Percentiles rank a stretch among this genome's conserved stretches.
These are phyloP conservation scores for Clostera curtula DNA, from an alignment of 2,888 invertebrate genomes.

Conservation along the genomic window DNA sequence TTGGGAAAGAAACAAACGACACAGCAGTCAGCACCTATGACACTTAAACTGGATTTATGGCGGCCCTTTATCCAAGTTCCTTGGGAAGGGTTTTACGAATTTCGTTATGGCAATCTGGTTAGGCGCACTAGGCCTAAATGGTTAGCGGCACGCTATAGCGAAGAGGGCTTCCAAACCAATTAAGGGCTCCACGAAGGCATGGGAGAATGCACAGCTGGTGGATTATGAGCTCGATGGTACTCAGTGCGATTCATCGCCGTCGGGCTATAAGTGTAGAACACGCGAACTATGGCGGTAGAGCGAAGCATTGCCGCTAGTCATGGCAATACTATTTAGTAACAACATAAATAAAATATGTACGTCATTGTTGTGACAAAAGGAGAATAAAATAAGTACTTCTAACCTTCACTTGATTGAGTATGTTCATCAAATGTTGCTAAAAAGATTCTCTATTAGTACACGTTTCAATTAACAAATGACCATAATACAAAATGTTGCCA, in stretches of 20 bases:
- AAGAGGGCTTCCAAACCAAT: conserved; percentile 73
- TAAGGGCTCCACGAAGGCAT: conserved; percentile 69
- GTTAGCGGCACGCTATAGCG: conserved; percentile 59
- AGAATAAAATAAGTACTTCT: too few species aligned
- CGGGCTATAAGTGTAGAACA: conserved; percentile 48
- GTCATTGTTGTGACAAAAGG: too few species aligned
- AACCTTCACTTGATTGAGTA: too few species aligned
- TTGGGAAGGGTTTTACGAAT: conserved; percentile 52
- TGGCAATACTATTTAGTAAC: not conserved
- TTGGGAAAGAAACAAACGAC: conserved; percentile 37
- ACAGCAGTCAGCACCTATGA: conserved; percentile 48
- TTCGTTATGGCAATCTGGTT: conserved; percentile 70
- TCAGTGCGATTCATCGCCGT: conserved; percentile 54
- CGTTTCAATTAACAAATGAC: too few species aligned
- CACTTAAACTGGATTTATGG: conserved; percentile 48
- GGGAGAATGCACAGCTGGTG: conserved; percentile 63
- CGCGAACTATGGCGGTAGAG: conserved; percentile 42
- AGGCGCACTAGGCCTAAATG: conserved; percentile 63
- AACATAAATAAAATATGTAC: too few species aligned
- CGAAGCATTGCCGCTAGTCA: conserved; percentile 21
- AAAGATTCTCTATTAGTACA: too few species aligned
- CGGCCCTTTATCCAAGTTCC: conserved; percentile 41
- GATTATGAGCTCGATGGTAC: conserved; percentile 70
- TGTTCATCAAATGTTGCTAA: too few species aligned
- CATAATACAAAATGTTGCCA: too few species aligned